Evolutionary conservation across 2,113 vertebrate genomes (phyloP).

Genomic region (Gambusia affinis): DNA sequence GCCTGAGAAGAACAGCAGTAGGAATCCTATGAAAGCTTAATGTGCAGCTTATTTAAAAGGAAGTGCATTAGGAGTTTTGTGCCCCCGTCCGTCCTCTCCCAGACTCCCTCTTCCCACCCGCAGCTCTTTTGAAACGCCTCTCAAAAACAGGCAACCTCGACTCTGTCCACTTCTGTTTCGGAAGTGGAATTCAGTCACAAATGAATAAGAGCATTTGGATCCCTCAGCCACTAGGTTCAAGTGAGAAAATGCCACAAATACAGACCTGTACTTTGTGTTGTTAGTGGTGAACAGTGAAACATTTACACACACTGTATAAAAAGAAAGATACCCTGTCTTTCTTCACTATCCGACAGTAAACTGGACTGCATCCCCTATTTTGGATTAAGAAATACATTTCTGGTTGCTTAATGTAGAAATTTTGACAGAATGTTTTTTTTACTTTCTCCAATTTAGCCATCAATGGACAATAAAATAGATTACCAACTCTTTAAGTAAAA

Average conservation of each 20-base stretch:
- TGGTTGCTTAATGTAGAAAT: no score
- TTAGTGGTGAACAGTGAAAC: constrained; percentile 4
- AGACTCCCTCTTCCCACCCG: constrained; percentile 46
- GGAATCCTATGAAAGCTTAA: constrained; percentile 75
- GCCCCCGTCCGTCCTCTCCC: constrained; percentile 57
- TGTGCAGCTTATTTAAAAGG: constrained; percentile 74
- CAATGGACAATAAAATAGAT: no score
- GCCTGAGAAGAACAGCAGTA: constrained; percentile 60
- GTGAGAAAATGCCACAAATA: constrained; percentile 18
- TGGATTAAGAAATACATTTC: no score
- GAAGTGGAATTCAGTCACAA: constrained; percentile 31
- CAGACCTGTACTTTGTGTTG: constrained; percentile 5
- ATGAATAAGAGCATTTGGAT: constrained; percentile 46
- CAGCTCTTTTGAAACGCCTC: constrained; percentile 50
- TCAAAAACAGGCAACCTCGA: constrained; percentile 38
- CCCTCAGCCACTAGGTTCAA: constrained; percentile 32
- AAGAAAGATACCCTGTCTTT: background rate
- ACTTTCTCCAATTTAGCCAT: no score
- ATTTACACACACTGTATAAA: background rate
- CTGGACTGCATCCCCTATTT: no score
- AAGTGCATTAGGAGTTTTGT: constrained; percentile 70
- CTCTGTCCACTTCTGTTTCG: constrained; percentile 36
- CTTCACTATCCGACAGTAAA: background rate
- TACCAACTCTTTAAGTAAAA: background rate
- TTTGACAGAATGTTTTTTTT: no score